Percentiles rank a stretch among this genome's conserved stretches.
These are phyloP conservation scores for Gobius niger DNA, from an alignment of 2,113 vertebrate species.

Conservation along the genomic window DNA sequence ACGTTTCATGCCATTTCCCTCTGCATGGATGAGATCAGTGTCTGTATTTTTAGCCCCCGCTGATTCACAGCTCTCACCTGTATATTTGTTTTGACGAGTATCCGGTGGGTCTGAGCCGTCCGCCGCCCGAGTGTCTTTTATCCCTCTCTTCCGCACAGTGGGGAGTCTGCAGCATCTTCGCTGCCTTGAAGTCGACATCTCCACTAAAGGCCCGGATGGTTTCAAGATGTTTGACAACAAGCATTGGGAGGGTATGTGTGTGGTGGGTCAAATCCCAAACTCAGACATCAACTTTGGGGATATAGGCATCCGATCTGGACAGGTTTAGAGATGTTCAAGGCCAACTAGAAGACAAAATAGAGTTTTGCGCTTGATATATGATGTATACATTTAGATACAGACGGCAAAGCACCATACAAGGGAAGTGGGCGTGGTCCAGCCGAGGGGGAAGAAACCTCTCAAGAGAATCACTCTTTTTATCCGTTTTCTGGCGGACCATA, in stretches of 20 bases:
- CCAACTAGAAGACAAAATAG: too few species aligned
- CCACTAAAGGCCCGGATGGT: slow-evolving; percentile 2
- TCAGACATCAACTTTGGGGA: slow-evolving; percentile 11
- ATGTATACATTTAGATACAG: too few species aligned
- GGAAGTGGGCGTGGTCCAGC: too few species aligned
- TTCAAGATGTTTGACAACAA: slow-evolving; percentile 13
- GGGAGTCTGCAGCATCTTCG: slow-evolving; percentile 17
- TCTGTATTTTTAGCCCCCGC: background rate
- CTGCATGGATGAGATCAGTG: background rate
- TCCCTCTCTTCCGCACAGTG: slow-evolving; percentile 16
- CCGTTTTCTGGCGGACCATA: too few species aligned
- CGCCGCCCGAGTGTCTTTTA: slow-evolving; percentile 16
- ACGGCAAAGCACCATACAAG: too few species aligned
- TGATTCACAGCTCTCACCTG: background rate
- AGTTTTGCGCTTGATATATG: too few species aligned
- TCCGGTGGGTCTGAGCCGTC: slow-evolving; percentile 11
- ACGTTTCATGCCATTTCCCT: background rate
- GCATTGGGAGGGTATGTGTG: background rate
- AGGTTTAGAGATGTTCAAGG: background rate
- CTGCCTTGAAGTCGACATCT: background rate
- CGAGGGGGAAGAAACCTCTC: too few species aligned
- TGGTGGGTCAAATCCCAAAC: slow-evolving; percentile 11
- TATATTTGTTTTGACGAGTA: slow-evolving; percentile 4
- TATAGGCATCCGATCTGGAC: slow-evolving; percentile 6
- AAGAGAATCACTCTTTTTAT: too few species aligned